Conservation (phyloP, 2,113 vertebrate species). For the Paedocypris sp. region DNA sequence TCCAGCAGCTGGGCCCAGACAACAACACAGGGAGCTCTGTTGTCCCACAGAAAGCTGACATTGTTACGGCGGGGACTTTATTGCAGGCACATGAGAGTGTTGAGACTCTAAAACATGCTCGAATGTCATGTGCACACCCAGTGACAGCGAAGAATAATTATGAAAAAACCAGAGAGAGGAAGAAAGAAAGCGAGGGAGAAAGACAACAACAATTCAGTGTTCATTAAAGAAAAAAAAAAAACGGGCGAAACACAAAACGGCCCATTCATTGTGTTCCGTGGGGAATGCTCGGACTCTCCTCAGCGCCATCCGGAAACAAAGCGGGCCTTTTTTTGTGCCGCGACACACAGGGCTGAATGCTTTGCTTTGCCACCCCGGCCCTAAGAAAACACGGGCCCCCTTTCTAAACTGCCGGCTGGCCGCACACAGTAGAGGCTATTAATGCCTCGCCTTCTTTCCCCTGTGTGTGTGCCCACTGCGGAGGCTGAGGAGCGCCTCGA, state of each 20-base stretch:
- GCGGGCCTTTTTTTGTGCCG: slow-evolving; percentile 77
- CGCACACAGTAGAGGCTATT: slow-evolving; percentile 84
- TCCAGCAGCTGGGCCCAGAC: slow-evolving; percentile 79
- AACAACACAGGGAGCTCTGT: slow-evolving; percentile 87
- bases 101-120: slow-evolving; percentile 79
- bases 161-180: slow-evolving; percentile 50
- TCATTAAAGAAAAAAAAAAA: too few species aligned
- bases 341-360: slow-evolving; percentile 80
- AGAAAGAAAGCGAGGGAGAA: slow-evolving; percentile 1
- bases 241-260: slow-evolving; percentile 73
- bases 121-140: slow-evolving; percentile 84
- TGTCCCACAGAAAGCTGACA: slow-evolving; percentile 76
- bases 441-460: slow-evolving; percentile 72
- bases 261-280: slow-evolving; percentile 89
- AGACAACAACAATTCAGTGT: slow-evolving; percentile 75
- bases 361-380: slow-evolving; percentile 95
- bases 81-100: slow-evolving; percentile 82
- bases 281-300: slow-evolving; percentile 81
- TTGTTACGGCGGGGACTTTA: slow-evolving; percentile 80
- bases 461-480: slow-evolving; percentile 61
- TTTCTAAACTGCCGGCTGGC: slow-evolving; percentile 78
- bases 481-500: slow-evolving; percentile 68
- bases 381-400: slow-evolving; percentile 95
- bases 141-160: slow-evolving; percentile 76
- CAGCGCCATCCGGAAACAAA: slow-evolving; percentile 75